Evolutionary conservation across 2,888 invertebrate species (phyloP), one percentile per base, ranked within the genome.

Genomic region (Lepidonotus clava): DNA sequence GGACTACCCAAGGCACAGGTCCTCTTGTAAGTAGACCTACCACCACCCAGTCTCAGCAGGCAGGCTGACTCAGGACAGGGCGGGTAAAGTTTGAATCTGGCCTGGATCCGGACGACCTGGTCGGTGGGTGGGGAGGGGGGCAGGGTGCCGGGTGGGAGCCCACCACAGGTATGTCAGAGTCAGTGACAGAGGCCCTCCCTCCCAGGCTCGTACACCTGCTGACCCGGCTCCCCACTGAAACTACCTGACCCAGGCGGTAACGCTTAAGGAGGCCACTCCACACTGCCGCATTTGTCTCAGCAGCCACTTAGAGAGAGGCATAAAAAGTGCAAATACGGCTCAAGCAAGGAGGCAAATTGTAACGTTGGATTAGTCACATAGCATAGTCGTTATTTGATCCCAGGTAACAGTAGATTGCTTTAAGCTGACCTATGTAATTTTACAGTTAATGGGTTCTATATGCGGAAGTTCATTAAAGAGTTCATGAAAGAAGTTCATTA

Each of bases 81-180:
- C 4, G 28, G 61, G 28, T 4, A 4, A 4, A 2, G 24, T 4
- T 61, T 61, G 61, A 61, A 61, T 61, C 2, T 61, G 24, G 24
- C 2, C 8, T 61, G 24, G 61, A 61, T 61, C 28, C 24, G 61
- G 28, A 11, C 2, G 24, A 24, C 1, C 28, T 1, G 2, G 24
- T 1, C 4, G 28, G 61, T 24, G 61, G 61, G 53, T 53, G 53
- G 53, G 53, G 53, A n/a, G 18, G 53, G 53, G 53, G 53, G 53
- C n/a, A n/a, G 18, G n/a, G 53, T 53, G n/a, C 53, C n/a, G 53
- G 1, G n/a, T 53, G n/a, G 53, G 53, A 11, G 2, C 61, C 14
- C 24, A 61, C 61, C 61, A 61, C 61, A 61, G 61, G 61, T 61
- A 61, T 61, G 61, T n/a, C 61, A 61, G 61, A 53, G 53, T 53